A percentile compares a stretch with the other conserved stretches of the same genome.
Evolutionary conservation across 2,113 vertebrate genomes (phyloP).

Genomic region (Nicator chloris): DNA sequence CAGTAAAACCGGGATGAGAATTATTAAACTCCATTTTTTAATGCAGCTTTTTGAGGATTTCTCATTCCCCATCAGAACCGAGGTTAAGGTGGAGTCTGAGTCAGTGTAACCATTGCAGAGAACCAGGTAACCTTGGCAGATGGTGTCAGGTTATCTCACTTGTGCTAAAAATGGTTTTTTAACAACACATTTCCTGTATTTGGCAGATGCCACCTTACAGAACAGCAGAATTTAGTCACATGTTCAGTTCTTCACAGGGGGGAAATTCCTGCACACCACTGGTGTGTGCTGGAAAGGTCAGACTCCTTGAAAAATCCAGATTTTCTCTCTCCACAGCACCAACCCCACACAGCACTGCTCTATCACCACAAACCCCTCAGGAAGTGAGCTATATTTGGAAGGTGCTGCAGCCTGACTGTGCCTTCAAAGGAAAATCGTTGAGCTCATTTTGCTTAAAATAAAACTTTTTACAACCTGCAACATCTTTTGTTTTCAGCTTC

Average conservation of each 20-base stretch:
- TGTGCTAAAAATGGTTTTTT: neutral
- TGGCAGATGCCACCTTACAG: neutral
- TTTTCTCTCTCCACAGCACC: neutral
- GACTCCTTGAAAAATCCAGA: neutral
- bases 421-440: neutral
- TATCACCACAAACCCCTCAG: neutral
- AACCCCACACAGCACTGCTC: neutral
- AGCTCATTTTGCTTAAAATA: neutral
- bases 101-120: neutral
- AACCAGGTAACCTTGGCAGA: neutral
- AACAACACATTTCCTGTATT: neutral
- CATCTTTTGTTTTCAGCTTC: constrained; percentile 8
- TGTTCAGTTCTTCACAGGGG: neutral
- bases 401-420: neutral
- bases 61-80: neutral
- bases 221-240: neutral
- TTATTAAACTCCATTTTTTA: neutral
- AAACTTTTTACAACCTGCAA: neutral
- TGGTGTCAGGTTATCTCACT: neutral
- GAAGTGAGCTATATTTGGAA: constrained; percentile 22
- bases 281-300: constrained; percentile 6
- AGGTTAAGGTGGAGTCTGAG: neutral
- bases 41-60: neutral
- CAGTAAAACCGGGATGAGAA: neutral
- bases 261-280: constrained; percentile 27